Evolutionary conservation across 2,797 vertebrate genomes (phyloP), one percentile per base, ranked within the genome.

Genomic region (Tapera naevia): DNA sequence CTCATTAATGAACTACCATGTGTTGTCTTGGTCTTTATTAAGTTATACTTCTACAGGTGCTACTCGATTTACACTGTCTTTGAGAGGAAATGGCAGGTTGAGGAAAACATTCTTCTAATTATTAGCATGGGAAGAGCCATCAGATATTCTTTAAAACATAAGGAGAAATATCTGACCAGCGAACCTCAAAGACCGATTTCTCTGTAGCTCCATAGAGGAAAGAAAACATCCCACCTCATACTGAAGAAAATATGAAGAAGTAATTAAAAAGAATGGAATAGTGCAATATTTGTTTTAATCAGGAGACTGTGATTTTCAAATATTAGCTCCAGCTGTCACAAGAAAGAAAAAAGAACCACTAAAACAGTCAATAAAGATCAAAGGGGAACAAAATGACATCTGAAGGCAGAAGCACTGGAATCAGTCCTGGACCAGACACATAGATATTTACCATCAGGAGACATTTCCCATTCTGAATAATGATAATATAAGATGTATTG

Each of bases 331-430:
- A 81, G 66, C 79, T 95, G 89, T 86, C 91, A 95, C 17, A 79
- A 81, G 56, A 91, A 91, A 86, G 73, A 86, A 91, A 86, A 94
- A 93, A 93, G 65, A 89, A 62, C 17, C 73, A 79, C 56, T 94
- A 75, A 79, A 94, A 80, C 43, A 76, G 80, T 75, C 66, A 88
- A 72, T 88, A 84, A 91, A 93, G 95, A 86, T 84, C 86, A 93
- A 91, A 90, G 62, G 57, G 56, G 67, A 83, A 74, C 23, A 80
- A 93, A 94, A 91, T 58, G 6, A 89, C 28, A 13, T 87, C 61
- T 84, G 75, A 92, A 94, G 71, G 72, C 62, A 87, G 70, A 80
- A 91, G 79, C 41, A 81, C 10, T 76, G 60, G 58, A 90, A 24
- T 58, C 67, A 60, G 70, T 82, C 46, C 62, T 81, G 70, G 83